Percentiles rank a stretch among this genome's conserved stretches.
These are phyloP conservation scores for Ramazzottius varieornatus DNA, from an alignment of 2,888 invertebrate genomes.

Conservation along the genomic window DNA sequence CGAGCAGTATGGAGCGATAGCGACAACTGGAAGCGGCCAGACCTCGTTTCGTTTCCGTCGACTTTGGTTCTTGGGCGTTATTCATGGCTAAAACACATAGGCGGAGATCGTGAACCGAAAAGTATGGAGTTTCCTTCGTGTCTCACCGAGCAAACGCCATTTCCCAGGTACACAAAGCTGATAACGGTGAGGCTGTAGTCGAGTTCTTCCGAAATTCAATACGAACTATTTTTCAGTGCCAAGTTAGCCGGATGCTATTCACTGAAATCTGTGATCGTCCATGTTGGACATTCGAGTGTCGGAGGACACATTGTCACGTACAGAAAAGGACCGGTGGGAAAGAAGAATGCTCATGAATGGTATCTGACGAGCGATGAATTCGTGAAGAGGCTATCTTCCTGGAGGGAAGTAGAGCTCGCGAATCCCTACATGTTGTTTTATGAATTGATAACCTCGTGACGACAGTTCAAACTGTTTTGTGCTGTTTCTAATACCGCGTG, in stretches of 20 bases:
- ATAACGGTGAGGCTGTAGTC: too few relatives aligned
- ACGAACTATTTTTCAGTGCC: too few relatives aligned
- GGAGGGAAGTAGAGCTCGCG: background rate
- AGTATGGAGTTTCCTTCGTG: too few relatives aligned
- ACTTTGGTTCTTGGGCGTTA: background rate
- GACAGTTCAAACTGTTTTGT: background rate
- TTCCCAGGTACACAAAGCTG: too few relatives aligned
- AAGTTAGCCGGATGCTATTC: too few relatives aligned
- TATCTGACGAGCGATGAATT: background rate
- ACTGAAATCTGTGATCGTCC: background rate
- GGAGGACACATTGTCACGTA: conserved; percentile 2
- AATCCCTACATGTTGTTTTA: conserved; percentile 2
- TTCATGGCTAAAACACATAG: background rate
- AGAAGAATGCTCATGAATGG: background rate
- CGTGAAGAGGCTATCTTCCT: background rate
- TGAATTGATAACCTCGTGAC: background rate
- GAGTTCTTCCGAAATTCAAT: too few relatives aligned
- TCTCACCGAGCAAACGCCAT: too few relatives aligned
- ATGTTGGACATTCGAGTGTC: background rate
- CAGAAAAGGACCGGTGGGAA: background rate
- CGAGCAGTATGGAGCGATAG: background rate
- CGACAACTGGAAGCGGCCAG: background rate
- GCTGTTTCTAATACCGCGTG: too few relatives aligned
- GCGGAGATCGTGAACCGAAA: too few relatives aligned
- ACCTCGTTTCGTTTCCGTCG: background rate